Conservation (phyloP, 2,113 vertebrate species). For the Urocynchramus pylzowi region DNA sequence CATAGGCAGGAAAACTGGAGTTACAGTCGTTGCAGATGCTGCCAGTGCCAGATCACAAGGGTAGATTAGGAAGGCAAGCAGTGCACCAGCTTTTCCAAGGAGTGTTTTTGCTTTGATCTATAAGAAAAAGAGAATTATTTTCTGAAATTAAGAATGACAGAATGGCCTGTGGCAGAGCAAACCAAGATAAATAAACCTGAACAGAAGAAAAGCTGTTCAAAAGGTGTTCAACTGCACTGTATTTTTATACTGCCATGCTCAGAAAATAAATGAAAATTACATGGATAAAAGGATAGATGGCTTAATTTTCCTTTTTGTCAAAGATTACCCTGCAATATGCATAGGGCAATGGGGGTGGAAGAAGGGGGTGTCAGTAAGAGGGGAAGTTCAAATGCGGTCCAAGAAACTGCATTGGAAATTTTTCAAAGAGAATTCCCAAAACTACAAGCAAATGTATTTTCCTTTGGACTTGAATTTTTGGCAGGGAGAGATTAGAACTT, state of each 20-base stretch:
- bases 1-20: background rate
- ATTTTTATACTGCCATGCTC: background rate
- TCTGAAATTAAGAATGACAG: constrained; percentile 9
- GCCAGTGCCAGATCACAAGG: background rate
- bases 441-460: background rate
- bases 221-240: background rate
- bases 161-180: background rate
- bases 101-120: background rate
- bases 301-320: background rate
- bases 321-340: background rate
- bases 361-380: accelerated
- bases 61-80: background rate
- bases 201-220: background rate
- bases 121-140: background rate
- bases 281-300: background rate
- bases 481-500: background rate
- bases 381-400: background rate
- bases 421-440: constrained; percentile 3
- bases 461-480: background rate
- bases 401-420: background rate
- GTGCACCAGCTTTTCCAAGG: background rate
- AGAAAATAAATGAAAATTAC: background rate
- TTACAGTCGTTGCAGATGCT: background rate
- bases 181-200: constrained; percentile 23
- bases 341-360: accelerated